phyloP scores from a whole-genome alignment of 2,797 vertebrate species.

The Sebastes vulpes region DNA sequence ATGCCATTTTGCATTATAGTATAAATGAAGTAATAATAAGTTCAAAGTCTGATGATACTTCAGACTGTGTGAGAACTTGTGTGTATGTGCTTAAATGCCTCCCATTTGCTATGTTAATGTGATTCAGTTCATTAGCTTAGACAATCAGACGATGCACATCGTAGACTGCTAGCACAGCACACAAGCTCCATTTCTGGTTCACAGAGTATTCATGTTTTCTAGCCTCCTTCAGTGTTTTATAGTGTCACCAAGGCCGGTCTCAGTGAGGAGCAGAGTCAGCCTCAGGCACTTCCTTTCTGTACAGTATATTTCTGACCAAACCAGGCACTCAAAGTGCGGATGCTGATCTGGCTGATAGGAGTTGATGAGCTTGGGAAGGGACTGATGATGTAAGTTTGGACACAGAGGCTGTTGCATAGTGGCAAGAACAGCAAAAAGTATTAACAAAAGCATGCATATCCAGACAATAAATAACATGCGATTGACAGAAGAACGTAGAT shows the following conservation, averaged over 20 bases:
- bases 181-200: conserved; percentile 30
- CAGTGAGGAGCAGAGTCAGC: conserved; percentile 30
- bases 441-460: background rate
- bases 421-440: background rate
- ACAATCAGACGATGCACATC: conserved; percentile 31
- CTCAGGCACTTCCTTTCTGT: conserved; percentile 22
- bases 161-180: conserved; percentile 12
- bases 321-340: conserved; percentile 1
- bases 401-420: background rate
- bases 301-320: conserved; percentile 34
- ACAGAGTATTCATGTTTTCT: conserved; percentile 21
- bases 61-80: background rate
- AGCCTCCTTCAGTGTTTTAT: conserved; percentile 7
- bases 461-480: background rate
- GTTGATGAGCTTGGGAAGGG: conserved; percentile 20
- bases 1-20: background rate
- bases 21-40: background rate
- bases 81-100: background rate
- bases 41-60: background rate
- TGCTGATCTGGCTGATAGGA: conserved; percentile 7
- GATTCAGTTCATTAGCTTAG: conserved; percentile 25
- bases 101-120: conserved; percentile 39
- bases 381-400: background rate
- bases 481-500: background rate
- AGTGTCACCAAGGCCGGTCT: conserved; percentile 38